phyloP scores from a whole-genome alignment of 2,888 invertebrate genomes.

The Tillus elongatus region DNA sequence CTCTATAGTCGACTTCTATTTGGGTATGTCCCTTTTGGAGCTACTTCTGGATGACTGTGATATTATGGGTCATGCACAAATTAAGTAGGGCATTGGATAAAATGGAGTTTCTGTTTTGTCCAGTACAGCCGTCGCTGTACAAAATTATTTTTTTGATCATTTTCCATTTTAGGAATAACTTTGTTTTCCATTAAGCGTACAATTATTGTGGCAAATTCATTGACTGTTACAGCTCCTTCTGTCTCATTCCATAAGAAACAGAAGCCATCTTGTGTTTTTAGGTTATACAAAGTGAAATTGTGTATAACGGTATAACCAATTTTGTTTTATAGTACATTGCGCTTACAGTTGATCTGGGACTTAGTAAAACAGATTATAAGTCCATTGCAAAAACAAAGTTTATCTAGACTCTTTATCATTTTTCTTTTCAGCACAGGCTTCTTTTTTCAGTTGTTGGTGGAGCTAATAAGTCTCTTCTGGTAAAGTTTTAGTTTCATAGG shows the following conservation, averaged over 20 bases:
- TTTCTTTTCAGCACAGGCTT: constrained; percentile 11
- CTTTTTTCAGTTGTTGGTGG: constrained; percentile 9
- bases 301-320: constrained; percentile 6
- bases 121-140: constrained; percentile 12
- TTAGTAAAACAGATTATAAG: constrained; percentile 10
- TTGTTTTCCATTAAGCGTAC: not conserved
- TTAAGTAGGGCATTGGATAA: constrained; percentile 10
- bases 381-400: constrained; percentile 10
- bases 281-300: constrained; percentile 9
- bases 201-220: constrained; percentile 5
- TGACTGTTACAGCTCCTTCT: constrained; percentile 8
- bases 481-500: no score
- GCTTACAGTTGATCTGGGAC: constrained; percentile 9
- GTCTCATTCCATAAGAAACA: constrained; percentile 9
- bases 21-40: no score
- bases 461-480: no score
- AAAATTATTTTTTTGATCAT: constrained; percentile 8
- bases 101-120: constrained; percentile 13
- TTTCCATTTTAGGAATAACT: not conserved
- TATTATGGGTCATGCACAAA: no score
- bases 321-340: not conserved
- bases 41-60: no score
- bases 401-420: constrained; percentile 9
- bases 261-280: constrained; percentile 9
- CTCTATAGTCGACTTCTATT: no score